phyloP scores from a whole-genome alignment of 2,797 vertebrate genomes.

The Merluccius polli region DNA sequence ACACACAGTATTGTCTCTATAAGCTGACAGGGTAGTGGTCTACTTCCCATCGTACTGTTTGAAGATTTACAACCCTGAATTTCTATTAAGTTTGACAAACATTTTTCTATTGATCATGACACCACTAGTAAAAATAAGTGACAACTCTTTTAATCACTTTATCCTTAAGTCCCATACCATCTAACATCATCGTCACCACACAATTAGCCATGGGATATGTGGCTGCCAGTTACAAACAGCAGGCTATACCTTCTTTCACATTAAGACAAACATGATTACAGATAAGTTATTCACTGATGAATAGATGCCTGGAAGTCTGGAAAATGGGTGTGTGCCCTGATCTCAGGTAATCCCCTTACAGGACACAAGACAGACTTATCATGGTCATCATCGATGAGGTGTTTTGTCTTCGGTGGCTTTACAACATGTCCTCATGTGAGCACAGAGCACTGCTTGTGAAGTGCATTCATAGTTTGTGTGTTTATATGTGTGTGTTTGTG shows the following conservation, averaged over 20 bases:
- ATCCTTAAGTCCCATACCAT: too few relatives aligned
- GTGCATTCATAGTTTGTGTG: neutral
- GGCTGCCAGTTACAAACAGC: neutral
- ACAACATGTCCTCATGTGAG: neutral
- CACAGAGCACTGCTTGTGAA: slow-evolving; percentile 6
- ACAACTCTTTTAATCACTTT: too few relatives aligned
- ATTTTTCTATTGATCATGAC: neutral
- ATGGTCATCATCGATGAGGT: neutral
- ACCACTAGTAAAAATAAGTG: neutral
- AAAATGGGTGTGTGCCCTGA: neutral
- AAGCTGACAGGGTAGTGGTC: neutral
- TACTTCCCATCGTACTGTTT: neutral
- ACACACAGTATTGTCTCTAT: neutral
- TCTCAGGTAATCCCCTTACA: neutral
- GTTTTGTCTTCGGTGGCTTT: slow-evolving; percentile 27
- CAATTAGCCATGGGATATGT: neutral
- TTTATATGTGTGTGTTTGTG: neutral
- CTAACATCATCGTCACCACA: neutral
- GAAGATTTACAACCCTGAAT: neutral
- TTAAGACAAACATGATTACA: neutral
- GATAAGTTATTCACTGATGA: neutral
- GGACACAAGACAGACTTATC: neutral
- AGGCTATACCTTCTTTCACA: neutral
- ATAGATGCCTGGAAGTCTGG: neutral
- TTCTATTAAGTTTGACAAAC: too few relatives aligned